Evolutionary conservation across 2,797 vertebrate species (phyloP), one percentile per base, ranked within the genome.

Genomic region (Apogon hyalosoma): DNA sequence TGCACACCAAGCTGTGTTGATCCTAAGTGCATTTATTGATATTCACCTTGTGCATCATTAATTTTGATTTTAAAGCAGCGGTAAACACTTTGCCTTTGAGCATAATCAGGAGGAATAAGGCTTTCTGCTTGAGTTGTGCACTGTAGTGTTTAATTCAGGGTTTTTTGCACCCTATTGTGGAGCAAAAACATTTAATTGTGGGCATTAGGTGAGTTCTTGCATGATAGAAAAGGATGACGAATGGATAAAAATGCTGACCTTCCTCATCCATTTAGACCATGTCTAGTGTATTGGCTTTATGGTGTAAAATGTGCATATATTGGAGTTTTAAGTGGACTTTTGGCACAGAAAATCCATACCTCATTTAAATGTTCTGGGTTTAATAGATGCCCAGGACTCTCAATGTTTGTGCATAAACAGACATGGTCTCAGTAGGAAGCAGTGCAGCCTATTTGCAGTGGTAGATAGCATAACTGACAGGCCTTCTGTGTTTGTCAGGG

Each of bases 401-500:
- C 60, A 24, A 40, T 66, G 53, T 75, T 56, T 58, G 28, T 38
- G 31, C 13, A 39, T 33, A 45, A 73, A 72, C 67, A 82, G 69
- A 18, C 33, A 71, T 74, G 68, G 68, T 65, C 65, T 76, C 57
- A 50, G 7, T 33, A 33, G 74, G 73, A 64, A 79, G 72, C 63
- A 46, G 31, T 40, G 24, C 24, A 66, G 73, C 21, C 7, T 47
- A 47, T 69, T 51, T 66, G 47, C 48, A 66, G 59, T 60, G 61
- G 9, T 24, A 6, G 18, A 55, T 47, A 78, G 58, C 33, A 19
- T 63, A 59, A 52, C 54, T 77, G 70, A 64, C 55, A 75, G 46
- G n/a, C 24, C 14, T 50, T 21, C 45, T 9, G 5, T 39, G 7
- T n/a, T 54, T 1, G 12, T 48, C 12, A 47, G 42, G 48, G 16